Evolutionary conservation across 2,888 invertebrate genomes (phyloP), one percentile per base, ranked within the genome.

Genomic region (Chouioia cunea): DNA sequence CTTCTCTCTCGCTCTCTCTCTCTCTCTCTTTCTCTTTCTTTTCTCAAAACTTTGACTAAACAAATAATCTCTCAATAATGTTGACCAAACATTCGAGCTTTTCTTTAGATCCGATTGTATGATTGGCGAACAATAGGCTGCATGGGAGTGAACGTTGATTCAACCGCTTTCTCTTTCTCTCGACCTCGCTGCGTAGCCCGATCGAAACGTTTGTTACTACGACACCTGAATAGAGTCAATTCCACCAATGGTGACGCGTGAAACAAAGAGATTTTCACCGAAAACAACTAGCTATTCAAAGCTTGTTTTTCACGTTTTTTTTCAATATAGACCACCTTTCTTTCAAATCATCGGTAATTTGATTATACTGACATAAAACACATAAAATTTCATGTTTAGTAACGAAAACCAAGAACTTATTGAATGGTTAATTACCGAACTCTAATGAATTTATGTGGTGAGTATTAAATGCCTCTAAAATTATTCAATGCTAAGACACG

Each of bases 191-290:
- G 18, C 52, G 4, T 14, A 18, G 52, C 15, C 43, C 22, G 22
- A 44, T 63, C 27, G 52, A 62, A 27, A 43, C 52, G 62, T 63
- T 63, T 63, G 62, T 48, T 52, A 48, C 22, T 43, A 2, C 60
- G 60, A 52, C 6, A 52, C 62, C 62, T 63, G 52, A 63, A 63
- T 52, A 63, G 62, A 63, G 62, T 63, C 44, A 63, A 63, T 63
- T 52, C 62, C 14, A 6, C 22, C 27, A 63, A 52, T 52, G 10
- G 22, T 20, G 20, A 4, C 48, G 18, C 27, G 48, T 47, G 23
- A 27, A 48, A 60, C 48, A 62, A 50, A 52, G 43, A 43, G 10
- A 52, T 62, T 62, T 52, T 4, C 36, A 18, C 52, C 48, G 14
- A 62, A 62, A 62, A 43, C 62, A 62, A 50, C 44, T 22, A 2